These are phyloP conservation scores for Chascanopsetta lugubris DNA, from an alignment of 2,113 vertebrate genomes.

Conservation along the genomic window DNA sequence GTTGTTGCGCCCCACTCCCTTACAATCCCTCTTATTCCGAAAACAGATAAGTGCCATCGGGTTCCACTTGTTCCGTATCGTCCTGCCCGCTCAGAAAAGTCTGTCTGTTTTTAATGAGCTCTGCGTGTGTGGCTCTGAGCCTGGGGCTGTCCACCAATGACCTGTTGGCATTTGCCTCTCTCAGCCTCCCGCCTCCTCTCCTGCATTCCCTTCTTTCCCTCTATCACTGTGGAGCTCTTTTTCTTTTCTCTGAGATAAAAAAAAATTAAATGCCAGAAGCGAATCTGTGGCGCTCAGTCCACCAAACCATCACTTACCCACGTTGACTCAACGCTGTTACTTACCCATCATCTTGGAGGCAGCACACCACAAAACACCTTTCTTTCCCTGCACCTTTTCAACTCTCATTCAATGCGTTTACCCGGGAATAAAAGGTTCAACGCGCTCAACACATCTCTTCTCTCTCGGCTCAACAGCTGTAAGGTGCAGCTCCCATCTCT, in stretches of 20 bases:
- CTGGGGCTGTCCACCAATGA: constrained; percentile 69
- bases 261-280: no score
- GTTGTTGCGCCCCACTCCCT: constrained; percentile 49
- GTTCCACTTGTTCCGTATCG: constrained; percentile 48
- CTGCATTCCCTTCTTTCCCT: background rate
- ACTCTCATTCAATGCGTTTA: constrained; percentile 1
- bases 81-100: constrained; percentile 55
- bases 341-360: constrained; percentile 1
- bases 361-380: constrained; percentile 12
- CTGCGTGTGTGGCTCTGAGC: constrained; percentile 67
- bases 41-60: constrained; percentile 52
- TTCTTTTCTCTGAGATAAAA: constrained; percentile 54
- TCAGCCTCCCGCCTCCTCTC: constrained; percentile 31
- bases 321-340: constrained; percentile 23
- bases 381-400: constrained; percentile 7
- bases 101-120: constrained; percentile 78
- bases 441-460: constrained; percentile 21
- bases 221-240: constrained; percentile 22
- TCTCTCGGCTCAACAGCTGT: constrained; percentile 19
- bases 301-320: constrained; percentile 19
- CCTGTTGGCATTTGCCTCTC: constrained; percentile 75
- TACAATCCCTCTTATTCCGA: constrained; percentile 39
- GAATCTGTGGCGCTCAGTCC: constrained; percentile 29
- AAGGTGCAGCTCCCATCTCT: constrained; percentile 9
- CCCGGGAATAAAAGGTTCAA: no score